Conservation (phyloP, 2,888 invertebrate species). For the Yponomeuta malinellus region DNA sequence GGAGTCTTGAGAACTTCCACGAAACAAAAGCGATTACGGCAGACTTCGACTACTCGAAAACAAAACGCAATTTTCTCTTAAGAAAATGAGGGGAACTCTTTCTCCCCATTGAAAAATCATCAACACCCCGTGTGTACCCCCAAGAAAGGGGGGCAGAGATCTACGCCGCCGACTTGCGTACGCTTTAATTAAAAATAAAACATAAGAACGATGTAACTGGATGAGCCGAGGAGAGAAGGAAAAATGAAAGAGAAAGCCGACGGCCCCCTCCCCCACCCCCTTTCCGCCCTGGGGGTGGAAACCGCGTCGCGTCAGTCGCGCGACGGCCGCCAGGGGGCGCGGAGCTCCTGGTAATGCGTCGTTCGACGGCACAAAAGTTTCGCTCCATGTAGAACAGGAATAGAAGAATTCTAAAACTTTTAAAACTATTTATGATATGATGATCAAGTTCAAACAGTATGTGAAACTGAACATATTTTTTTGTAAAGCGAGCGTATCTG, state of each 20-base stretch:
- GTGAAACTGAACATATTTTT: too few species aligned
- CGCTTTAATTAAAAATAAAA: slow-evolving; percentile 77
- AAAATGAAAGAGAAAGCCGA: slow-evolving; percentile 76
- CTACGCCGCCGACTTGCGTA: slow-evolving; percentile 73
- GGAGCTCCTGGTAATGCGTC: slow-evolving; percentile 42
- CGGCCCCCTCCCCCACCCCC: slow-evolving; percentile 45
- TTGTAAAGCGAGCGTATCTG: too few species aligned
- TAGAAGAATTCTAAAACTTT: not conserved
- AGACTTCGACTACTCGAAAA: slow-evolving; percentile 76
- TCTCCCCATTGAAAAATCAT: slow-evolving; percentile 77
- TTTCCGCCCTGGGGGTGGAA: slow-evolving; percentile 37
- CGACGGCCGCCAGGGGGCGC: slow-evolving; percentile 59
- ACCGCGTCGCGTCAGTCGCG: slow-evolving; percentile 63
- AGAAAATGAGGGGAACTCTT: slow-evolving; percentile 76
- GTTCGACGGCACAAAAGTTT: not conserved
- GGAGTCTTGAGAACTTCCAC: slow-evolving; percentile 59
- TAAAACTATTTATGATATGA: too few species aligned
- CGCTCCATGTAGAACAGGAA: not conserved
- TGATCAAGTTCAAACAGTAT: too few species aligned
- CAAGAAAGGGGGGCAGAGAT: slow-evolving; percentile 61
- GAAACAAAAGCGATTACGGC: slow-evolving; percentile 75
- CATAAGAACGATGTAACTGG: slow-evolving; percentile 77
- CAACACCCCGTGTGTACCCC: slow-evolving; percentile 72
- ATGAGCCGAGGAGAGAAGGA: slow-evolving; percentile 76
- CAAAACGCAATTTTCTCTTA: slow-evolving; percentile 77